phyloP scores from a whole-genome alignment of 2,888 invertebrate species.

The Euplexia lucipara region DNA sequence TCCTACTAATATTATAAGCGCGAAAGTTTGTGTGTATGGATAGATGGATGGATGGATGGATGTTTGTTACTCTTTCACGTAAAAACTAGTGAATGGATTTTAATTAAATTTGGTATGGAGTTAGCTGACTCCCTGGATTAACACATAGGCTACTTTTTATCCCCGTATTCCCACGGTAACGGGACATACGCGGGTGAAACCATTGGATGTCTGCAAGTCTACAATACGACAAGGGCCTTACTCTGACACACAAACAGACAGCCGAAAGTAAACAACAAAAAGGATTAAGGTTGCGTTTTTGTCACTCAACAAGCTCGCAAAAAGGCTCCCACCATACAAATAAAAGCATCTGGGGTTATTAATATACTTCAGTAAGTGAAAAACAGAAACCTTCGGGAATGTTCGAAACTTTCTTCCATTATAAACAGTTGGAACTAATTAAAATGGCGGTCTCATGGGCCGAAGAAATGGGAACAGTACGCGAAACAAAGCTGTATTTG shows the following conservation, averaged over 20 bases:
- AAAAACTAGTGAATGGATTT: no score
- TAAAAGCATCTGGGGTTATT: neutral
- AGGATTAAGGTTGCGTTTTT: constrained; percentile 4
- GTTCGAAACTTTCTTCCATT: constrained; percentile 43
- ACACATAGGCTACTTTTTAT: no score
- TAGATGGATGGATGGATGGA: no score
- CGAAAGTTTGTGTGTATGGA: no score
- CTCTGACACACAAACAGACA: neutral
- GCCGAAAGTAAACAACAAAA: neutral
- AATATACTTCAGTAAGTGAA: constrained; percentile 11
- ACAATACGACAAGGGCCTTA: neutral
- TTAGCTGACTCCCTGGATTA: no score
- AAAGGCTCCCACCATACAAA: neutral
- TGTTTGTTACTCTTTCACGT: no score
- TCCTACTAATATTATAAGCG: no score
- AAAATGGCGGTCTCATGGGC: constrained; percentile 48
- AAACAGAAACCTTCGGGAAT: constrained; percentile 28
- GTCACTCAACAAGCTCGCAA: neutral
- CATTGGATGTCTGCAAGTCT: no score
- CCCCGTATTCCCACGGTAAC: no score
- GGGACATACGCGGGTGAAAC: no score
- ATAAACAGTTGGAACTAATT: constrained; percentile 47
- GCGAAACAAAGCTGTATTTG: constrained; percentile 34
- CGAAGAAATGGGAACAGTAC: constrained; percentile 36
- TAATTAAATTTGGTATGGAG: no score